phyloP scores from a whole-genome alignment of 2,888 invertebrate genomes.

The Ophioninae sp. region DNA sequence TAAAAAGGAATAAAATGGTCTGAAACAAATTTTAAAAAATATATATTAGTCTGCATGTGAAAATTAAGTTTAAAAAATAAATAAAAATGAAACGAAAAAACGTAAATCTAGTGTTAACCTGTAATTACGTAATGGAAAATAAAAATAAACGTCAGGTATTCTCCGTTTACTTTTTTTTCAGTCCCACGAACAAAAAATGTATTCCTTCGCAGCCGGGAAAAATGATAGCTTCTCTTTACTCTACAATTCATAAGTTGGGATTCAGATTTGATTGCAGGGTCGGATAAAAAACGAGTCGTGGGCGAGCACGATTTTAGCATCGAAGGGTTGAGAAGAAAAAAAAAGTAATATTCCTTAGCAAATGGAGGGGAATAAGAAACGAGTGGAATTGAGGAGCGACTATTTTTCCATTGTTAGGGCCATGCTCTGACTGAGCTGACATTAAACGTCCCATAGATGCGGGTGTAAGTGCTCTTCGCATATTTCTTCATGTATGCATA shows the following conservation, averaged over 20 bases:
- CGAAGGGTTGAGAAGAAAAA: not conserved
- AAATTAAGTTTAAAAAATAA: too few species aligned
- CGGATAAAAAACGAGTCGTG: not conserved
- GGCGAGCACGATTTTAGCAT: not conserved
- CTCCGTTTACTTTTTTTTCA: not conserved
- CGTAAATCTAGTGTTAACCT: too few species aligned
- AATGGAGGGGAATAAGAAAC: not conserved
- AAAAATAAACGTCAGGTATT: not conserved
- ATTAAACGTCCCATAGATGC: conserved; percentile 39
- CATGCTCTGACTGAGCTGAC: conserved; percentile 5
- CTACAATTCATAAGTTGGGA: not conserved
- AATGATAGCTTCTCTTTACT: not conserved
- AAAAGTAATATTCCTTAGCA: not conserved
- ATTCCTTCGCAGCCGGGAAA: not conserved
- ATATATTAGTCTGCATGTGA: too few species aligned
- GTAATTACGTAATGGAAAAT: too few species aligned
- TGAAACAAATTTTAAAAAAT: too few species aligned
- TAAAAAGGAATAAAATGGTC: too few species aligned
- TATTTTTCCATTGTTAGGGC: conserved; percentile 22
- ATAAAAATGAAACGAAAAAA: too few species aligned
- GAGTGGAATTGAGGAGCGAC: not conserved
- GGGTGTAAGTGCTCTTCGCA: conserved; percentile 30
- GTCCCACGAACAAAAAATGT: not conserved
- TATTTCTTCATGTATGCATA: conserved; percentile 48
- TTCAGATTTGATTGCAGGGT: not conserved